phyloP scores from a whole-genome alignment of 2,113 vertebrate species.

The Tragelaphus strepsiceros region DNA sequence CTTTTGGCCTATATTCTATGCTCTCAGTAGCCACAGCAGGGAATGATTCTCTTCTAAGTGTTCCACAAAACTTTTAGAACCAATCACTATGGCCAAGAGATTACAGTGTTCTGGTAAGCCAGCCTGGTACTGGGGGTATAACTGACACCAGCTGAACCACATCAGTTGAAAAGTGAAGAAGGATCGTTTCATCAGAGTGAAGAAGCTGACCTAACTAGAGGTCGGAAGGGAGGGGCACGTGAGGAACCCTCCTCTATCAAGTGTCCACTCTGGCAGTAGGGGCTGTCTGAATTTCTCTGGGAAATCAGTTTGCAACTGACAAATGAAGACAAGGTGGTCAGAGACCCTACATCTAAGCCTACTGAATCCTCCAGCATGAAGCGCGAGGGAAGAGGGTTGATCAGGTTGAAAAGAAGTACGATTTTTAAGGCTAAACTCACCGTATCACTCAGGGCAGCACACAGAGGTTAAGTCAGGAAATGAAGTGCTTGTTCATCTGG shows the following conservation, averaged over 20 bases:
- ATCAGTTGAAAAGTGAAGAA: neutral
- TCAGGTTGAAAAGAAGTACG: neutral
- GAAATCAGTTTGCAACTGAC: neutral
- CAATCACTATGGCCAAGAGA: neutral
- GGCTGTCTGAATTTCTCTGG: neutral
- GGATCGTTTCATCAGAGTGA: neutral
- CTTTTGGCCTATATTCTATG: neutral
- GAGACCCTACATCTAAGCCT: neutral
- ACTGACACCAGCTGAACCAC: neutral
- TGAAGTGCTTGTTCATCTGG: constrained; percentile 12
- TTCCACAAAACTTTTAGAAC: neutral
- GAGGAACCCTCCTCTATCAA: rapidly evolving
- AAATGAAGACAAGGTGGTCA: neutral
- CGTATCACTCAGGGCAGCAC: neutral
- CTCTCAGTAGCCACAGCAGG: neutral
- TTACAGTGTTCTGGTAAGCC: neutral
- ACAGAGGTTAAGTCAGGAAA: neutral
- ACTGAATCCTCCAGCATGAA: neutral
- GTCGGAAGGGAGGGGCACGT: neutral
- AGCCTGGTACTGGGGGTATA: neutral
- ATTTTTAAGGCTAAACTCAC: neutral
- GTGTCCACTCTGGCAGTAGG: rapidly evolving
- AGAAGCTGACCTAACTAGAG: neutral
- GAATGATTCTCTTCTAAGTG: neutral
- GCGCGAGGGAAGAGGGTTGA: neutral